Evolutionary conservation across 2,888 invertebrate species (phyloP), one percentile per base, ranked within the genome.

Genomic region (Azorinus chamasolen): DNA sequence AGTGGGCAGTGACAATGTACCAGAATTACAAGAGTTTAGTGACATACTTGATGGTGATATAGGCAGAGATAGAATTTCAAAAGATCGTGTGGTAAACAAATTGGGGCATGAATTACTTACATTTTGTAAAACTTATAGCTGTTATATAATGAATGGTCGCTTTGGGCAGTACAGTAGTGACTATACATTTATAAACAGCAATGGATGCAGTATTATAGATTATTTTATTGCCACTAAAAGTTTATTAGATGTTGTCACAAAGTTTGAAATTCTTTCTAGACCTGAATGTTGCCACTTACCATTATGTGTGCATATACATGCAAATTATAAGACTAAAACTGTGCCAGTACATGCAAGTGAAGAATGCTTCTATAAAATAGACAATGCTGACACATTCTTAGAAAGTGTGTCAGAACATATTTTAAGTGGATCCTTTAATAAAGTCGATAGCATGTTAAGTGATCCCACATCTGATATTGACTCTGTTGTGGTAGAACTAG

Each of bases 141-240:
- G 22, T 6, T 27, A 10, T 18, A 62, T 62, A 27, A 51, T 50
- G 5, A 62, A 62, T 51, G 62, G 62, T 22, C 27, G 50, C 20
- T 51, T n/a, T 39, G 50, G 62, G 12, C 32, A 20, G 39, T 12
- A 16, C 5, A 37, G 20, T n/a, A 51, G 62, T 3, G 50, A 50
- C 10, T 62, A 39, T 24, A 62, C 62, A 8, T 62, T 32, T 50
- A 37, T 50, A 2, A 46, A 24, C n/a, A 37, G 18, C n/a, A 14
- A 27, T 18, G 62, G 62, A 16, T 37, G 50, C 8, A 62, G 62
- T 37, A 51, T 50, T 25, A 22, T 62, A 16, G 62, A 62, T 62
- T 62, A 62, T 41, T 32, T 62, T 50, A 12, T 62, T 10, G 43
- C 48, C 14, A 32, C 48, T 2, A 4, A 2, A 48, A 45, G 27